Evolutionary conservation across 1,140 invertebrate genomes (phyloP).

Genomic region (Drosophila asahinai): DNA sequence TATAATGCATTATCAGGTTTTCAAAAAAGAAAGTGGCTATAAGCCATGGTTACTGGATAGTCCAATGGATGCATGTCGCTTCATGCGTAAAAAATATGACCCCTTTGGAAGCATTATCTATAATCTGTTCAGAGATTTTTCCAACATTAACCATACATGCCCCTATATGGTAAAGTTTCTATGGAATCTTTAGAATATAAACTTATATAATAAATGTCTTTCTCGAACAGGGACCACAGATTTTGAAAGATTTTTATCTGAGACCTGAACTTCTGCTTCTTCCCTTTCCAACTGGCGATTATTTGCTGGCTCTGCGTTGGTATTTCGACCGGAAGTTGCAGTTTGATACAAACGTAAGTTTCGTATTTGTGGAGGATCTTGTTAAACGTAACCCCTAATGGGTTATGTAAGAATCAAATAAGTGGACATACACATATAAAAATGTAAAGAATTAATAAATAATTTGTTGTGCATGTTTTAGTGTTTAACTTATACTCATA

Average conservation of each 20-base stretch:
- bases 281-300: constrained; percentile 34
- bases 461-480: too few species aligned
- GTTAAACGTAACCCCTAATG: background rate
- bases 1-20: constrained; percentile 5
- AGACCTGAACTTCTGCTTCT: constrained; percentile 9
- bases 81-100: background rate
- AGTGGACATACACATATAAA: too few species aligned
- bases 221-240: background rate
- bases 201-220: background rate
- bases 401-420: background rate
- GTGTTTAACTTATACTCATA: too few species aligned
- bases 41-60: constrained; percentile 30
- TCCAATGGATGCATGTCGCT: constrained; percentile 15
- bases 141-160: constrained; percentile 36
- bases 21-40: constrained; percentile 24
- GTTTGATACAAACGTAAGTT: constrained; percentile 21
- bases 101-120: constrained; percentile 1
- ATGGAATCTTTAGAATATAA: background rate
- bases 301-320: constrained; percentile 8
- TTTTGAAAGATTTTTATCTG: constrained; percentile 17
- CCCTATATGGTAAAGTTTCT: constrained; percentile 19
- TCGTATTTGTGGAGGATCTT: constrained; percentile 16
- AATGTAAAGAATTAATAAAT: too few species aligned
- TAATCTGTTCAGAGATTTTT: constrained; percentile 8
- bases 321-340: constrained; percentile 2